Conservation (phyloP, 2,113 vertebrate species). For the Mustelus asterias region DNA sequence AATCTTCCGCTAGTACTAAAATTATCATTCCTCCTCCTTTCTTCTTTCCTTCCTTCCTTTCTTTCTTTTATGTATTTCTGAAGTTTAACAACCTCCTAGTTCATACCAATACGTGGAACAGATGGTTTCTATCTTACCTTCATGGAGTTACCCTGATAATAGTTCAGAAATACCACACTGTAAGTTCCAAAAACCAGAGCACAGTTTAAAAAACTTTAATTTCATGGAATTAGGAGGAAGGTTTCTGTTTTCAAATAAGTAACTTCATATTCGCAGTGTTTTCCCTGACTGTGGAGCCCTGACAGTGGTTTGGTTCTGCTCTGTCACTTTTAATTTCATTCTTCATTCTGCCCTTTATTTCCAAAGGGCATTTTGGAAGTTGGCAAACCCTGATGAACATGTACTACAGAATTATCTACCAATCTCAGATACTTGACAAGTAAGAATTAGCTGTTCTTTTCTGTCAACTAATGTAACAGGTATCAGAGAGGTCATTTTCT, state of each 20-base stretch:
- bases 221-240: neutral
- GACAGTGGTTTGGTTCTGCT: constrained; percentile 25
- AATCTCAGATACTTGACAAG: neutral
- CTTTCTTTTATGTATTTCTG: neutral
- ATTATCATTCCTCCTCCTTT: constrained; percentile 25
- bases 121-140: constrained; percentile 34
- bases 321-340: constrained; percentile 20
- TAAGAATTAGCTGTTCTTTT: constrained; percentile 17
- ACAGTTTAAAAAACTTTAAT: constrained; percentile 2
- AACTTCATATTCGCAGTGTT: constrained; percentile 28
- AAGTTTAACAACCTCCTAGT: neutral
- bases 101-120: neutral
- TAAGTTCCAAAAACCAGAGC: neutral
- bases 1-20: neutral
- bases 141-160: constrained; percentile 1
- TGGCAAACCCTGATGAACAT: neutral
- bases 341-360: neutral
- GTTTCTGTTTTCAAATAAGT: constrained; percentile 10
- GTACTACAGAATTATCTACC: neutral
- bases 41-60: constrained; percentile 17
- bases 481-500: constrained; percentile 14
- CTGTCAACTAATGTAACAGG: neutral
- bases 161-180: constrained; percentile 1
- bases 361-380: neutral
- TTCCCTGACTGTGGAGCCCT: neutral